phyloP scores from a whole-genome alignment of 2,797 vertebrate species.

The Euthynnus affinis region DNA sequence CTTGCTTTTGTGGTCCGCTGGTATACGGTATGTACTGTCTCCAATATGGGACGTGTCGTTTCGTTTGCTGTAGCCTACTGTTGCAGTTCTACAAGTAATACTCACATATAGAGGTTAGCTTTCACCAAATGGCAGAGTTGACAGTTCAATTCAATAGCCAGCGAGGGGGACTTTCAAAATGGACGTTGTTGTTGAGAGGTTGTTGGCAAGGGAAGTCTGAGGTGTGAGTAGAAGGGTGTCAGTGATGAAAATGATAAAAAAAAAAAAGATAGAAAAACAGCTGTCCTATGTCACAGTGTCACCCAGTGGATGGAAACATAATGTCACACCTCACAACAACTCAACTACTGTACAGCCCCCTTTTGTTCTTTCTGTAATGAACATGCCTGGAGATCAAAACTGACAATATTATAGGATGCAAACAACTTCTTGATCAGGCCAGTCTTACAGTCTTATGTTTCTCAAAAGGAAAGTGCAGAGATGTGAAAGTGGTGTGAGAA shows the following conservation, averaged over 20 bases:
- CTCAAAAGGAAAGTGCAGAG: neutral
- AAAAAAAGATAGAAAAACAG: conserved; percentile 9
- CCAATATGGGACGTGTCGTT: conserved; percentile 56
- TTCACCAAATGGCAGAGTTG: conserved; percentile 19
- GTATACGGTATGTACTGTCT: conserved; percentile 64
- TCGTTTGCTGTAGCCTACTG: conserved; percentile 60
- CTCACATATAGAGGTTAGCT: conserved; percentile 51
- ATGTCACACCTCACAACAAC: conserved; percentile 9
- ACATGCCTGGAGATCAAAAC: conserved; percentile 41
- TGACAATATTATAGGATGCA: neutral
- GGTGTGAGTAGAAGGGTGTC: neutral
- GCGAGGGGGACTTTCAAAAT: neutral
- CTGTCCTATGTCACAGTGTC: conserved; percentile 70
- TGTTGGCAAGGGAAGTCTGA: conserved; percentile 25
- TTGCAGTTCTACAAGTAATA: conserved; percentile 61
- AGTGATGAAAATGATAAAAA: neutral
- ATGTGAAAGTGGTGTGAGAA: conserved; percentile 9
- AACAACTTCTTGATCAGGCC: neutral
- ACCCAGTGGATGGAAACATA: conserved; percentile 67
- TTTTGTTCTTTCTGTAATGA: conserved; percentile 12
- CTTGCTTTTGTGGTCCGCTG: conserved; percentile 78
- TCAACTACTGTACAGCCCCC: conserved; percentile 15
- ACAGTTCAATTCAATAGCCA: neutral
- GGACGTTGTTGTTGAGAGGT: conserved; percentile 5
- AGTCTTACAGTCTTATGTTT: neutral